Evolutionary conservation across 2,797 vertebrate genomes (phyloP).

Genomic region (Sus cebifrons): DNA sequence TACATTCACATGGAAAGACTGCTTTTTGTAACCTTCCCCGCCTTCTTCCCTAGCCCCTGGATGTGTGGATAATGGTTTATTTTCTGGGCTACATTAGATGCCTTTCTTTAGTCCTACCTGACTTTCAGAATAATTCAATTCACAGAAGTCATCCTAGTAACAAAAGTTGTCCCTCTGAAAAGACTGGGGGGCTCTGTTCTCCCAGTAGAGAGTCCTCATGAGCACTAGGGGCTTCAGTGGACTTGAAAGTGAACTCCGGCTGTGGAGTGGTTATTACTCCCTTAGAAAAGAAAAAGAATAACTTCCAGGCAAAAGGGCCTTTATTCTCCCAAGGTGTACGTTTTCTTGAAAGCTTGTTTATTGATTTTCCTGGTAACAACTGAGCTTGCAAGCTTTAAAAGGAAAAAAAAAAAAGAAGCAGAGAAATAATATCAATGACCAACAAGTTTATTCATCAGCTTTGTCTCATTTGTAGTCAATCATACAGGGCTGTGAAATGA

Average conservation of each 20-base stretch:
- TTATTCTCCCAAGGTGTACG: conserved; percentile 65
- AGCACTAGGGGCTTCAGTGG: conserved; percentile 15
- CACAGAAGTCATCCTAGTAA: conserved; percentile 24
- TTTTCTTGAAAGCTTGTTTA: conserved; percentile 82
- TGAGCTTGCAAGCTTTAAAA: conserved; percentile 72
- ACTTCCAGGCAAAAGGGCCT: conserved; percentile 64
- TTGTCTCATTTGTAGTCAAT: conserved; percentile 26
- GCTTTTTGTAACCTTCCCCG: background rate
- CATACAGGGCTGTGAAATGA: conserved; percentile 27
- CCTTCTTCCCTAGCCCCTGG: background rate
- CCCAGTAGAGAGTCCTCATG: background rate
- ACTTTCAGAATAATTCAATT: conserved; percentile 46
- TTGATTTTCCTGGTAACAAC: conserved; percentile 81
- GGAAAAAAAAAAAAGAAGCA: background rate
- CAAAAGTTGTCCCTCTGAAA: conserved; percentile 57
- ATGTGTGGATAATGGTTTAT: background rate
- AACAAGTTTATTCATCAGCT: conserved; percentile 59
- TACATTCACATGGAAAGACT: background rate
- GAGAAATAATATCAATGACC: conserved; percentile 68
- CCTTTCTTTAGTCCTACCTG: conserved; percentile 23
- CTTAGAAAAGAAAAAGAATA: conserved; percentile 72
- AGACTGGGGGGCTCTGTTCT: background rate
- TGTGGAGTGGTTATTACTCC: conserved; percentile 50
- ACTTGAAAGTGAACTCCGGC: conserved; percentile 69
- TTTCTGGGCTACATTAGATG: conserved; percentile 41